These are phyloP conservation scores for Linhomoeus sp. DNA, from an alignment of 2,888 invertebrate species.

Conservation along the genomic window DNA sequence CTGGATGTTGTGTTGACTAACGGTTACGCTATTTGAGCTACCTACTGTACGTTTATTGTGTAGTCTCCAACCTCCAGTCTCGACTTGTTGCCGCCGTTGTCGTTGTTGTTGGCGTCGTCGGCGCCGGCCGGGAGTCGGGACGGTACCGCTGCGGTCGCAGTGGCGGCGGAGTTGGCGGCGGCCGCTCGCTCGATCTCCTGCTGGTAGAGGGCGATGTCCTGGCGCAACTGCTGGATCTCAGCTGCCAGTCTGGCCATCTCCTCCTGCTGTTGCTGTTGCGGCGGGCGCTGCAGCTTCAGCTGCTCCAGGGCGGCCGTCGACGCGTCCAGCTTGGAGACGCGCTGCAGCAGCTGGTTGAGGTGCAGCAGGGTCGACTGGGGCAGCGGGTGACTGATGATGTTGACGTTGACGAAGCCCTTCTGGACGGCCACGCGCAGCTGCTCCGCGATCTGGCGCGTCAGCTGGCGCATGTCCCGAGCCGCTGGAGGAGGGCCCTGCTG, in stretches of 20 bases:
- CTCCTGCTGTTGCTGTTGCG: not conserved
- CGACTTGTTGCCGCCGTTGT: no score
- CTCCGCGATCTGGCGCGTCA: conserved; percentile 24
- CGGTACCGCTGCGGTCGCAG: not conserved
- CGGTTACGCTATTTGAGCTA: no score
- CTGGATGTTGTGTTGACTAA: no score
- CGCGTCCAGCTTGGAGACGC: conserved; percentile 8
- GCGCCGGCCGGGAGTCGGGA: not conserved
- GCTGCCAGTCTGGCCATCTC: not conserved
- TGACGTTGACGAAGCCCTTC: conserved; percentile 23
- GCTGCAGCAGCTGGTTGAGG: conserved; percentile 8
- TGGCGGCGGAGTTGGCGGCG: not conserved
- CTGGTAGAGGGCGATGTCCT: not conserved
- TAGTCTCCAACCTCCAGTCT: no score
- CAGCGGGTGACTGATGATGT: conserved; percentile 7
- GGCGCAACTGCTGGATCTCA: not conserved
- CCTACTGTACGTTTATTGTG: no score
- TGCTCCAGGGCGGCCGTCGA: conserved; percentile 2
- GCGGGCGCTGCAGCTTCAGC: not conserved
- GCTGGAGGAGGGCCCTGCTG: no score
- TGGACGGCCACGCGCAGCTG: conserved; percentile 28
- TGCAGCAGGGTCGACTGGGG: conserved; percentile 5
- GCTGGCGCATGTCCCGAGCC: no score
- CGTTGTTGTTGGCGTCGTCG: no score
- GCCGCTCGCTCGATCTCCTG: not conserved